Conservation (phyloP, 53 echinoderm and acorn worm species). For the Zoroaster sp. region DNA sequence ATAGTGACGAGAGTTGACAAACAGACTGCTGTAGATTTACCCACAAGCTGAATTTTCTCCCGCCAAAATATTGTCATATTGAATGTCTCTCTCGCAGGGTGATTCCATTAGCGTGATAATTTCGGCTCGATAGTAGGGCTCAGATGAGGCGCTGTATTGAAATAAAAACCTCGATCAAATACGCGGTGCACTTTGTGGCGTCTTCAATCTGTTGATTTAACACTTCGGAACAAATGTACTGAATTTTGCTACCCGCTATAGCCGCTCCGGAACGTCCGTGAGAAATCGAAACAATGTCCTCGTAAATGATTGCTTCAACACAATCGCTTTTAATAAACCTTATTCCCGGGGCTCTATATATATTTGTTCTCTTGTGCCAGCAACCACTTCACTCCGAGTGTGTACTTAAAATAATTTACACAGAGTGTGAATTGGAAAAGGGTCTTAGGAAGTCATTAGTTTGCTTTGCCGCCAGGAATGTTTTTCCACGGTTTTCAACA, state of each 20-base stretch:
- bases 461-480: neutral
- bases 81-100: neutral
- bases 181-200: neutral
- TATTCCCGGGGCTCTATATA: neutral
- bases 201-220: neutral
- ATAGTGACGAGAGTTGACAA: neutral
- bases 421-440: neutral
- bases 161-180: neutral
- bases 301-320: neutral
- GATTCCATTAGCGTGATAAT: neutral
- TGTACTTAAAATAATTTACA: neutral
- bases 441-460: neutral
- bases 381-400: neutral
- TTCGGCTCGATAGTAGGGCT: neutral
- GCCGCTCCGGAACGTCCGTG: neutral
- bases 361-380: neutral
- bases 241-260: neutral
- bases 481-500: neutral
- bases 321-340: neutral
- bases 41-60: neutral
- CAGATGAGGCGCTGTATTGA: neutral
- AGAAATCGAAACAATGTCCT: neutral
- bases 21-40: neutral
- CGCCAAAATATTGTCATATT: neutral
- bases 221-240: slow-evolving; percentile 8